A percentile compares a stretch with the other conserved stretches of the same genome.
Evolutionary conservation across 2,888 invertebrate genomes (phyloP).

Genomic region (Stenodera caucasica): DNA sequence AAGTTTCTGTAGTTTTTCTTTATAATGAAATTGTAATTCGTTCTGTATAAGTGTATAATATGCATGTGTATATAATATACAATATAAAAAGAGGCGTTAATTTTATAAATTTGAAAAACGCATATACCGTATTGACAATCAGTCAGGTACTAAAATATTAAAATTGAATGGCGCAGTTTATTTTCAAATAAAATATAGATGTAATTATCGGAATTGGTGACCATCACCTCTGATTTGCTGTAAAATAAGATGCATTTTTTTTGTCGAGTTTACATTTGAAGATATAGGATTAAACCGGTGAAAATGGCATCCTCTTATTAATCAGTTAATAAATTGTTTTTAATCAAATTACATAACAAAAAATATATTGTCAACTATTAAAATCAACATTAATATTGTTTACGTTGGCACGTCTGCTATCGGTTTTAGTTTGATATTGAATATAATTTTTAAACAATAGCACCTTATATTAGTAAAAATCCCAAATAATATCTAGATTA

Average conservation of each 20-base stretch:
- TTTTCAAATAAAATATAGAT: not conserved
- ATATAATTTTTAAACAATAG: constrained; percentile 13
- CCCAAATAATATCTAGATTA: constrained; percentile 50
- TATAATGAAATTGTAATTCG: not conserved
- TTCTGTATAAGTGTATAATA: constrained; percentile 13
- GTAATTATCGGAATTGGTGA: not conserved
- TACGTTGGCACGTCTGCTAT: no score
- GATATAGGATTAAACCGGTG: no score
- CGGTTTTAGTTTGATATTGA: no score
- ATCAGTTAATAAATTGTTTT: no score
- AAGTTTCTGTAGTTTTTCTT: constrained; percentile 17
- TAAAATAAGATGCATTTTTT: no score
- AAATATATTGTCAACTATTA: not conserved
- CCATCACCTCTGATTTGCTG: not conserved
- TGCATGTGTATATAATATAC: constrained; percentile 17
- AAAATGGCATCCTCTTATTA: no score
- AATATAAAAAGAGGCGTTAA: constrained; percentile 6
- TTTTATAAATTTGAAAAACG: constrained; percentile 21
- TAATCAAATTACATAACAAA: not conserved
- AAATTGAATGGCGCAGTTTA: not conserved
- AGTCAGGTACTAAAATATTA: constrained; percentile 28
- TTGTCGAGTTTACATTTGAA: no score
- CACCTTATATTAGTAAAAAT: constrained; percentile 31
- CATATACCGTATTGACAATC: constrained; percentile 20
- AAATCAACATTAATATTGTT: no score